A percentile compares a stretch with the other conserved stretches of the same genome.
Evolutionary conservation across 2,888 invertebrate species (phyloP).

Genomic region (Tineola bisselliella): DNA sequence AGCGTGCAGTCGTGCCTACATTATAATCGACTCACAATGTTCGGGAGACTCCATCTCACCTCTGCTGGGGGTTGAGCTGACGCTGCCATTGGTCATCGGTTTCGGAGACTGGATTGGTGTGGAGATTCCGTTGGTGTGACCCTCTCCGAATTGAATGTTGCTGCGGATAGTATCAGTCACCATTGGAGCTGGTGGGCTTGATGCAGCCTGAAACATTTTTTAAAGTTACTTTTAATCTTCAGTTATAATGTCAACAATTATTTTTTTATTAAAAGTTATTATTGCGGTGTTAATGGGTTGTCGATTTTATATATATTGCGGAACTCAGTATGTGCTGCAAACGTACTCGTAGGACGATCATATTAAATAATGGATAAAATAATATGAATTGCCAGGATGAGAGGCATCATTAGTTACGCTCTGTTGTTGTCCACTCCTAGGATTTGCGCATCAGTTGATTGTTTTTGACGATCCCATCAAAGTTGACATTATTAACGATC

Average conservation of each 20-base stretch:
- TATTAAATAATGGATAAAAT: no score
- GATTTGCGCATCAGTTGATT: conserved; percentile 2
- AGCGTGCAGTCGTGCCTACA: conserved; percentile 28
- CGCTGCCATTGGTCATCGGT: conserved; percentile 44
- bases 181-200: conserved; percentile 58
- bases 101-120: conserved; percentile 46
- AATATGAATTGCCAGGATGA: not conserved
- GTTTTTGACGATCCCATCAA: not conserved
- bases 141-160: conserved; percentile 65
- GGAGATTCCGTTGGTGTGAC: conserved; percentile 36
- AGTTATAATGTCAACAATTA: no score
- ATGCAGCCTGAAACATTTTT: conserved; percentile 39
- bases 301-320: no score
- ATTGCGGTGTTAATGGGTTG: no score
- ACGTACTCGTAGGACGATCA: no score
- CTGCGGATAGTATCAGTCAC: conserved; percentile 70
- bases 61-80: conserved; percentile 56
- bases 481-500: not conserved
- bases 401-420: not conserved
- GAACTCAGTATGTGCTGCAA: no score
- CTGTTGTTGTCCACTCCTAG: not conserved
- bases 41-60: conserved; percentile 57
- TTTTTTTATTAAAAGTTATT: no score
- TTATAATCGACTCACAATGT: conserved; percentile 54
- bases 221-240: no score